Evolutionary conservation across 1,140 invertebrate species (phyloP).

Genomic region (Monochamus saltuarius): DNA sequence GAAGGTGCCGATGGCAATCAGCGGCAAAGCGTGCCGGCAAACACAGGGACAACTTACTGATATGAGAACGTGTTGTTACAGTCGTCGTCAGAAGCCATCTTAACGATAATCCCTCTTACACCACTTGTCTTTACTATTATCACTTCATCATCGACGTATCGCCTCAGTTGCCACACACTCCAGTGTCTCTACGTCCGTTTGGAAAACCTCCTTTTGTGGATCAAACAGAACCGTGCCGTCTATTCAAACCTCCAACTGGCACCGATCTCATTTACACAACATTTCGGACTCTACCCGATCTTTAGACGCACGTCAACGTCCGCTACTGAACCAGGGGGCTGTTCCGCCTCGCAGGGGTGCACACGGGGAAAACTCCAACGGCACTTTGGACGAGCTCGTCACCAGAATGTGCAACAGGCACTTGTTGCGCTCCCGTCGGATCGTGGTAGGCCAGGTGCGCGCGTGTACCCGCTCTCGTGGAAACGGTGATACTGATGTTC

Average conservation of each 20-base stretch:
- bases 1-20: too few species aligned
- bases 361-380: too few species aligned
- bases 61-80: slow-evolving; percentile 37
- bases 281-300: too few species aligned
- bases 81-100: slow-evolving; percentile 41
- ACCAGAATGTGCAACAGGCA: slow-evolving; percentile 21
- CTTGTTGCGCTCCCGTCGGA: slow-evolving; percentile 22
- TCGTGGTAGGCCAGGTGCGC: slow-evolving; percentile 16
- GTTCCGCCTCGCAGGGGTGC: too few species aligned
- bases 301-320: too few species aligned
- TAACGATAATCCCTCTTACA: slow-evolving; percentile 24
- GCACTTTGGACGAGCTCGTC: too few species aligned
- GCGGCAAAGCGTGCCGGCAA: too few species aligned
- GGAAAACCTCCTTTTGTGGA: slow-evolving; percentile 24
- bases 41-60: slow-evolving; percentile 28
- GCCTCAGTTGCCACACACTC: slow-evolving; percentile 30
- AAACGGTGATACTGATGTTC: slow-evolving; percentile 23
- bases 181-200: slow-evolving; percentile 21
- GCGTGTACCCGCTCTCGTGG: slow-evolving; percentile 20
- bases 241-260: not conserved
- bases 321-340: too few species aligned
- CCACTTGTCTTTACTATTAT: slow-evolving; percentile 23
- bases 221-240: slow-evolving; percentile 22
- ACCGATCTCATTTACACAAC: too few species aligned
- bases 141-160: slow-evolving; percentile 28